Base-by-base conservation (phyloP, 2,888 invertebrate species). In the Catocala nupta region DNA sequence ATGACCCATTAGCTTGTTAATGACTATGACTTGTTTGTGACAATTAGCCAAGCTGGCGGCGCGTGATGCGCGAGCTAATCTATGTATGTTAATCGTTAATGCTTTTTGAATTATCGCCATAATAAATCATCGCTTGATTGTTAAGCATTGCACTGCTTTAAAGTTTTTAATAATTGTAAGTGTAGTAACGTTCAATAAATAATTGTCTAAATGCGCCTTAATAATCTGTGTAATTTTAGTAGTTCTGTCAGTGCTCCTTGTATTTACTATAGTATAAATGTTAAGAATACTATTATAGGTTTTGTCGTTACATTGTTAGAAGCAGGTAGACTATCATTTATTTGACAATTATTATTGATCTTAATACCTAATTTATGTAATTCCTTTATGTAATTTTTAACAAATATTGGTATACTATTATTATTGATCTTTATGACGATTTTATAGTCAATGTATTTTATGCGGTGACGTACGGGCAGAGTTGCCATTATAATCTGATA, bases 201-300 rank as follows among this genome's bases (percentile, higher is more conserved):
- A 73, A 83, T 81, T 76, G 82, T 86, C 85, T 88, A 83, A 88
- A 88, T 82, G 87, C 89, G 89, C 89, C 89, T 90, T 90, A 89
- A 83, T 85, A 84, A 82, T 86, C 86, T 80, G 79, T 82, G 75
- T 82, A 82, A 81, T 80, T 80, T 78, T 77, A 75, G 82, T 83
- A 84, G 79, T 83, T 84, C 78, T 80, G 77, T 84, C 81, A 82
- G 81, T 85, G 80, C 81, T 83, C 80, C 78, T 81, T 79, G 76
- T 82, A 78, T 83, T 80, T 81, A 81, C 74, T 81, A 77, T 80
- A 81, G 75, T 77, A 80, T 68, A 34, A 70, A 75, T 78, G 69
- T 65, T 78, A 80, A 80, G 74, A 76, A 72, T 69, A 71, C 71
- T 75, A 72, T 64, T 77, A 68, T 77, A 75, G 62, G 65, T 76